These are phyloP conservation scores for Pteropus rufus DNA, from an alignment of 2,797 vertebrate species.

Conservation along the genomic window DNA sequence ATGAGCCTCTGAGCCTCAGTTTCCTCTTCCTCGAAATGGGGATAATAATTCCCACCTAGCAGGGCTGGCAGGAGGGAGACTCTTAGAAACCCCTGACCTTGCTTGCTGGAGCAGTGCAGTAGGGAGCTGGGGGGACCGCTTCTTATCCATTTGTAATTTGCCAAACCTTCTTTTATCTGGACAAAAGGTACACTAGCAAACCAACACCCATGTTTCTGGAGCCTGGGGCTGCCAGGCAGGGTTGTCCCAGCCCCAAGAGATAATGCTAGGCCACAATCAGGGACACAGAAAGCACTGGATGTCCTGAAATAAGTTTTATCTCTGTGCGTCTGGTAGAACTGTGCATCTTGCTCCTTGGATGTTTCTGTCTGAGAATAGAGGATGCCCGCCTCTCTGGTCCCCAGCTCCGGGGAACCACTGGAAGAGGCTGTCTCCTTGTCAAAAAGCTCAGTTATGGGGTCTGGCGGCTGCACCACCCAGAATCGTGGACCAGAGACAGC, in stretches of 20 bases:
- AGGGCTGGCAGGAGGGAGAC: background rate
- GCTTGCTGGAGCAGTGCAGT: background rate
- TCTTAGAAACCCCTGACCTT: background rate
- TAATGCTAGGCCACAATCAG: background rate
- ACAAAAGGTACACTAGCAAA: background rate
- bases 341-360: background rate
- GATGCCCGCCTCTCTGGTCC: background rate
- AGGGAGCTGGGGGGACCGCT: too few relatives aligned
- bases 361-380: background rate
- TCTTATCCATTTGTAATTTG: background rate
- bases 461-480: background rate
- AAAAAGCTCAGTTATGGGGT: background rate
- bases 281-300: fast-evolving
- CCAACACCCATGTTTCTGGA: background rate
- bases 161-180: background rate
- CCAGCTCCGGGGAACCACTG: background rate
- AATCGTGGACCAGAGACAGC: fast-evolving
- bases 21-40: background rate
- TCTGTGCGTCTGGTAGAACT: background rate
- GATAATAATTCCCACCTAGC: too few relatives aligned
- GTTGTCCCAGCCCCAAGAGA: background rate
- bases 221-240: background rate
- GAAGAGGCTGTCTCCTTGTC: background rate
- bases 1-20: background rate
- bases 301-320: background rate